Evolutionary conservation across 2,888 invertebrate species (phyloP), one percentile per base, ranked within the genome.

Genomic region (Callinectes sapidus): DNA sequence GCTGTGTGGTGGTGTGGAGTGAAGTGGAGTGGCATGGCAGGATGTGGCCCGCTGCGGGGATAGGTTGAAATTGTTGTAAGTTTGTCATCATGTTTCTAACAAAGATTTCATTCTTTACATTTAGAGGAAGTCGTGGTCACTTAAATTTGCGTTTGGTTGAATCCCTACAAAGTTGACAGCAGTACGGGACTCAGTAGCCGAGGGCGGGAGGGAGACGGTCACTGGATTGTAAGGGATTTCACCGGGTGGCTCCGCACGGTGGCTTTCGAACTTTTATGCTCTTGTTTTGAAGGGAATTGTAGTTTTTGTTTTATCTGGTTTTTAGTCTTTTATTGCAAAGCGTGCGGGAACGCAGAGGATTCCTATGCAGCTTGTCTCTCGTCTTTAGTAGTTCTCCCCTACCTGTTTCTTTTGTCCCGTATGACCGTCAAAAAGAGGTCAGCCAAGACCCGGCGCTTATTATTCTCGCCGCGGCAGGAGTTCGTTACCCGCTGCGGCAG

Each of bases 21-120:
- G 88, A 90, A 90, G 90, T 55, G 35, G 28, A 86, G 86, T 54
- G 90, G 90, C 86, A 90, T 90, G 90, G 90, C 90, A 90, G 90
- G 61, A 90, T 90, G 90, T 90, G 90, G 90, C 90, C 90, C 55
- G 90, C 90, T 61, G 90, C 90, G 55, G 90, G 90, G n/a, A 90
- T 90, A 90, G 90, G 90, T 85, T 90, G 90, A 90, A 61, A 86
- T 55, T 77, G 85, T 90, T 61, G 90, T 90, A 86, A 90, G 90
- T 90, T 77, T 48, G 16, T n/a, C 28, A 3, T 1, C 1, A 18
- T 66, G 14, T 66, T 32, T 35, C 66, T 35, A 18, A 35, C 32
- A 35, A 89, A 18, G n/a, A 13, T 61, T 54, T 54, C 87, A 48
- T 42, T 42, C 8, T n/a, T 23, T 18, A 39, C 3, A 28, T 35